Evolutionary conservation across 1,140 invertebrate genomes (phyloP).

Genomic region (Manduca sexta): DNA sequence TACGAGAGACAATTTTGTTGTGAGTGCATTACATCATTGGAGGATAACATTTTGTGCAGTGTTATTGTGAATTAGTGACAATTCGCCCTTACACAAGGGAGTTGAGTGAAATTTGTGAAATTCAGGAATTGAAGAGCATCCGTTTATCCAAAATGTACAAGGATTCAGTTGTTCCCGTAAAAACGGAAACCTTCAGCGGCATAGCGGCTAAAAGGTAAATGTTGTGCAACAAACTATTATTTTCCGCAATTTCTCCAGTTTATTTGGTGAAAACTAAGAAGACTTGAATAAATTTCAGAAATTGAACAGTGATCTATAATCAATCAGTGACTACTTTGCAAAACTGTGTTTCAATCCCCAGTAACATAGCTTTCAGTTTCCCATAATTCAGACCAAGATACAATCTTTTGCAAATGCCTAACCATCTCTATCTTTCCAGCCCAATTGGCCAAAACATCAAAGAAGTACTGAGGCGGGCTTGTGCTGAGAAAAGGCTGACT

Average conservation of each 20-base stretch:
- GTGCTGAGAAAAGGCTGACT: conserved; percentile 75
- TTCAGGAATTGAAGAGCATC: conserved; percentile 48
- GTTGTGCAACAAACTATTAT: too few relatives aligned
- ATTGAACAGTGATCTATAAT: too few relatives aligned
- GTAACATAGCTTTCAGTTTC: neutral
- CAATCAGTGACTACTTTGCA: too few relatives aligned
- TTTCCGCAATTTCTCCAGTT: too few relatives aligned
- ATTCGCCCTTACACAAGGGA: conserved; percentile 31
- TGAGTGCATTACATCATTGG: conserved; percentile 16
- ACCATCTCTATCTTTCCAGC: conserved; percentile 44
- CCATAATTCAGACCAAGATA: neutral
- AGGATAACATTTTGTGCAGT: conserved; percentile 29
- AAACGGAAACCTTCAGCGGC: conserved; percentile 56
- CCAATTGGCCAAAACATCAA: conserved; percentile 72
- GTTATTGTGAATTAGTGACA: conserved; percentile 32
- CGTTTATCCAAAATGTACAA: conserved; percentile 55
- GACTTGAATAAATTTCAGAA: too few relatives aligned
- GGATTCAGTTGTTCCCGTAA: conserved; percentile 56
- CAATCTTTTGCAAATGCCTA: neutral
- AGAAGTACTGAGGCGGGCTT: conserved; percentile 74
- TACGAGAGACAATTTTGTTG: conserved; percentile 18
- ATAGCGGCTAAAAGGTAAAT: conserved; percentile 61
- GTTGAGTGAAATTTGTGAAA: conserved; percentile 51
- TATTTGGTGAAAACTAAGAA: too few relatives aligned
- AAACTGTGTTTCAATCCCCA: too few relatives aligned